Conservation (phyloP, 35 echinoderm and acorn worm species). For the Eucidaris tribuloides region DNA sequence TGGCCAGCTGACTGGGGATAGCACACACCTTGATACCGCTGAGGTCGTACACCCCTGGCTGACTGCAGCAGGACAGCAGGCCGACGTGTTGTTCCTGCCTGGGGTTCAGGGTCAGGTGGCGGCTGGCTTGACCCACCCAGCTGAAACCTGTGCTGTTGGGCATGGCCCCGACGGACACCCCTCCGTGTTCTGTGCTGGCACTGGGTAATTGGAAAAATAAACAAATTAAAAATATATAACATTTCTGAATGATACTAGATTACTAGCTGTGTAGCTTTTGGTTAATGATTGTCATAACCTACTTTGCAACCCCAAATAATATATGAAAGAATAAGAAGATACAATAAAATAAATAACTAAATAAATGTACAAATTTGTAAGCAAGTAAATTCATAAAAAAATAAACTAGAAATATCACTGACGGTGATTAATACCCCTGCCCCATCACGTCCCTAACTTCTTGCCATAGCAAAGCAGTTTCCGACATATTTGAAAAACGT, state of each 20-base stretch:
- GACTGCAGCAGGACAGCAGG: conserved; percentile 76
- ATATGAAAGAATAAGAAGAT: too few relatives aligned
- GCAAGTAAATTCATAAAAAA: too few relatives aligned
- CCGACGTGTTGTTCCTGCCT: conserved; percentile 21
- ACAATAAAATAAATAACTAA: too few relatives aligned
- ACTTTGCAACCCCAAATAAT: too few relatives aligned
- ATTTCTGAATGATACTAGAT: neutral
- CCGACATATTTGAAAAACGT: too few relatives aligned
- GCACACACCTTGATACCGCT: conserved; percentile 68
- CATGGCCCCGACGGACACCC: neutral
- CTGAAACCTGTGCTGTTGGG: conserved; percentile 59
- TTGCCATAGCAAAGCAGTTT: too few relatives aligned
- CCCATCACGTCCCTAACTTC: too few relatives aligned
- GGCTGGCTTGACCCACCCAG: conserved; percentile 71
- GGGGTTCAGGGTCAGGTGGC: conserved; percentile 51
- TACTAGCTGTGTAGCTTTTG: neutral
- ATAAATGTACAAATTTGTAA: too few relatives aligned
- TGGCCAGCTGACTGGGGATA: neutral
- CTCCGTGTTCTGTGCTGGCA: neutral
- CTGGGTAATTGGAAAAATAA: neutral
- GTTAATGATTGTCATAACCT: too few relatives aligned
- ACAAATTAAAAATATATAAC: neutral
- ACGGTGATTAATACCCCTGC: too few relatives aligned
- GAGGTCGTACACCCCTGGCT: conserved; percentile 89
- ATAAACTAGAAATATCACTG: too few relatives aligned